Conservation (phyloP, 2,888 invertebrate genomes). For the Scaptomyza parva region DNA sequence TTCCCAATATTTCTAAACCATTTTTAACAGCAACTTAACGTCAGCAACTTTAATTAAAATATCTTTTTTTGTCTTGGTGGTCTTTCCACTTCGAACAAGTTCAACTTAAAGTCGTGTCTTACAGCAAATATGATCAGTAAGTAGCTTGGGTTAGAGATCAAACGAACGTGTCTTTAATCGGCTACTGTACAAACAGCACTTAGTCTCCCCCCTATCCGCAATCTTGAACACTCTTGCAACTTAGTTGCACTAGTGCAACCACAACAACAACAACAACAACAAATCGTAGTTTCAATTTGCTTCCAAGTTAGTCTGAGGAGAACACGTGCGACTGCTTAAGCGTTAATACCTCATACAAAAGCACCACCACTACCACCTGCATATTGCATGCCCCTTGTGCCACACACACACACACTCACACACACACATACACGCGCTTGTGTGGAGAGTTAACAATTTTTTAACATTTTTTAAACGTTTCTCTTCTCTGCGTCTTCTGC, state of each 20-base stretch:
- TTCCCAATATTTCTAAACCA: too few species aligned
- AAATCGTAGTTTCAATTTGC: not conserved
- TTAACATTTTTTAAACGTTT: slow-evolving; percentile 71
- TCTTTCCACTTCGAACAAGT: not conserved
- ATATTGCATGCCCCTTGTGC: not conserved
- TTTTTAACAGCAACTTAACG: too few species aligned
- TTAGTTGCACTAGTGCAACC: slow-evolving; percentile 16
- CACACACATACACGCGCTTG: too few species aligned
- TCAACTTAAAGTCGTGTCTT: slow-evolving; percentile 8
- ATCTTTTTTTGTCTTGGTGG: not conserved
- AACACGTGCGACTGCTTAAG: slow-evolving; percentile 71
- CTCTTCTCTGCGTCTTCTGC: slow-evolving; percentile 63
- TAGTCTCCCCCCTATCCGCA: not conserved
- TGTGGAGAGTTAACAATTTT: slow-evolving; percentile 63
- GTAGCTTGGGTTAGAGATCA: slow-evolving; percentile 40
- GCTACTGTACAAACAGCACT: slow-evolving; percentile 46
- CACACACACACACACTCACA: too few species aligned
- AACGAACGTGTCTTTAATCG: slow-evolving; percentile 36
- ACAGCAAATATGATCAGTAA: slow-evolving; percentile 20
- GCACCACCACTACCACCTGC: slow-evolving; percentile 1
- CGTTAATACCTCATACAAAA: slow-evolving; percentile 40
- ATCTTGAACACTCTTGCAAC: not conserved
- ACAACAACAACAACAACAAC: slow-evolving; percentile 25
- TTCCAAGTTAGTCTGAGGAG: not conserved
- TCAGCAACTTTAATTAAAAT: not conserved